Percentiles rank a stretch among this genome's conserved stretches.
These are phyloP conservation scores for Pammene fasciana DNA, from an alignment of 2,888 invertebrate species.

Conservation along the genomic window DNA sequence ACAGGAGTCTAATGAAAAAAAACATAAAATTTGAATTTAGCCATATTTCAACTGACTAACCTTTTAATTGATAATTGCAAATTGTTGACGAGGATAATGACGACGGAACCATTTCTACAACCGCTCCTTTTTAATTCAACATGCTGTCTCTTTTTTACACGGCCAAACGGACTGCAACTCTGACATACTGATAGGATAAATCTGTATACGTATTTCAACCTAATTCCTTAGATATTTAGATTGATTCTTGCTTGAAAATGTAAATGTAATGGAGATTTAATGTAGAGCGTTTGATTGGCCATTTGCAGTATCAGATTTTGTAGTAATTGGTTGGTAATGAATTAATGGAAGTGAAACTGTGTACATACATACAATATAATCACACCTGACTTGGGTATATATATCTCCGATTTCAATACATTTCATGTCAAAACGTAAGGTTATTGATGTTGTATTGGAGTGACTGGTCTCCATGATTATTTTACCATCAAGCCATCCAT, in stretches of 20 bases:
- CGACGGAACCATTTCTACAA: neutral
- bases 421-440: no score
- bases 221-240: neutral
- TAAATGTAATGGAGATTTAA: neutral
- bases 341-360: neutral
- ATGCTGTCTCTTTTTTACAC: conserved; percentile 5
- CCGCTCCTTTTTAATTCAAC: neutral
- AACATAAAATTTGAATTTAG: no score
- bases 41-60: no score
- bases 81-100: no score
- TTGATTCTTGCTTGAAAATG: neutral
- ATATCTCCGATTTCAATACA: no score
- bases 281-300: conserved; percentile 6
- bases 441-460: no score
- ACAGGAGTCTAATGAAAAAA: no score
- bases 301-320: conserved; percentile 13
- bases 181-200: neutral
- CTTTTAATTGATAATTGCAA: no score
- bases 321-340: conserved; percentile 6
- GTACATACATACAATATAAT: no score
- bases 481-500: no score
- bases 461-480: no score
- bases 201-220: neutral
- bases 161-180: neutral
- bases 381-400: no score